Evolutionary conservation across 2,888 invertebrate species (phyloP).

Genomic region (Pegoplata infirma): DNA sequence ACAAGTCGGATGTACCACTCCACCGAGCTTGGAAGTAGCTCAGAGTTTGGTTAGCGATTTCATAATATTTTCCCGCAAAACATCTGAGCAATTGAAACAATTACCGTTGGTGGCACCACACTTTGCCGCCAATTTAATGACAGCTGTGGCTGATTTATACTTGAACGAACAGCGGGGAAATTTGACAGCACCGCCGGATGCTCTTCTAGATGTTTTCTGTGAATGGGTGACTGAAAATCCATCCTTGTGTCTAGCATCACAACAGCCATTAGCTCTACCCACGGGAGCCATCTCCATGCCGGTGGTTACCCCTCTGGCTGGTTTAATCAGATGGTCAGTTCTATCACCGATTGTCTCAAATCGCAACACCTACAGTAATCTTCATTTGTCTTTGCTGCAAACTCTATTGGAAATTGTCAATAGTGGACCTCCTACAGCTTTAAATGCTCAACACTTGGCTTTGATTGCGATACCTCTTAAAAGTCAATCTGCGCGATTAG

Average conservation of each 20-base stretch:
- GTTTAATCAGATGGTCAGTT: conserved; percentile 88
- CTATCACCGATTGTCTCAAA: conserved; percentile 82
- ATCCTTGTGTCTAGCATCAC: conserved; percentile 84
- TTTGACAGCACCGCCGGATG: conserved; percentile 83
- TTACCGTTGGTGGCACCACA: conserved; percentile 87
- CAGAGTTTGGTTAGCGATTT: conserved; percentile 90
- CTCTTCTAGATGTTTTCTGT: conserved; percentile 84
- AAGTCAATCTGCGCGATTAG: conserved; percentile 77
- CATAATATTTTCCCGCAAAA: conserved; percentile 86
- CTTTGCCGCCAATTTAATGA: conserved; percentile 92
- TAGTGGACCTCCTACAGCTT: conserved; percentile 80
- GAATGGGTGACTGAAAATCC: conserved; percentile 85
- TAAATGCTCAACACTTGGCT: conserved; percentile 82
- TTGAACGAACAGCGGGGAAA: conserved; percentile 77
- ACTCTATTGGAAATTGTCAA: conserved; percentile 81
- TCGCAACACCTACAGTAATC: conserved; percentile 80
- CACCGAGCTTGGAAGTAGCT: conserved; percentile 86
- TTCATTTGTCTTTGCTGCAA: conserved; percentile 84
- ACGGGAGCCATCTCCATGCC: conserved; percentile 91
- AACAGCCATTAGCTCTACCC: conserved; percentile 84
- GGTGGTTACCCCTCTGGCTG: conserved; percentile 88
- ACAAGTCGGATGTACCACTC: conserved; percentile 90
- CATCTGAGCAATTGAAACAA: conserved; percentile 83
- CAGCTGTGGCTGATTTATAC: conserved; percentile 90
- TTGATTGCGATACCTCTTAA: conserved; percentile 79